These are phyloP conservation scores for Masnerella sp. DNA, from an alignment of 2,888 invertebrate species.

Conservation along the genomic window DNA sequence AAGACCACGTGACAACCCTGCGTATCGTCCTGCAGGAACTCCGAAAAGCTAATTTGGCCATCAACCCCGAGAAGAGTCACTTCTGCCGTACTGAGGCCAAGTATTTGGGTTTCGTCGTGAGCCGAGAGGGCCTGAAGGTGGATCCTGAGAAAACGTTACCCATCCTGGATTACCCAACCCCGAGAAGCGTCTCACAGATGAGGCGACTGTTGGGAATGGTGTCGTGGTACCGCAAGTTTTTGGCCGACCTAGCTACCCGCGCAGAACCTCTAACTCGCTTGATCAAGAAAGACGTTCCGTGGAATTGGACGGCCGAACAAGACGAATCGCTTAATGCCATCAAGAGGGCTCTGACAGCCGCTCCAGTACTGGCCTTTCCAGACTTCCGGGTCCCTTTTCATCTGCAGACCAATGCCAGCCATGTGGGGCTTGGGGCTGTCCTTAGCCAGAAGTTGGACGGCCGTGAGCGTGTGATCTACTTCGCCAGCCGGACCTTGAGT, in stretches of 20 bases:
- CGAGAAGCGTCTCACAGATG: slow-evolving; percentile 37
- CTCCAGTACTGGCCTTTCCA: no score
- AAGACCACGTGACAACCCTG: slow-evolving; percentile 33
- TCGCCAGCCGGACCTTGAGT: not conserved
- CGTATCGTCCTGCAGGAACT: slow-evolving; percentile 22
- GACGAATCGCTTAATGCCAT: no score
- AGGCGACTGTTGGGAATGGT: not conserved
- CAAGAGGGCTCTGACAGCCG: no score
- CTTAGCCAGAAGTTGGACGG: no score
- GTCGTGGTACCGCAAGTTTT: not conserved
- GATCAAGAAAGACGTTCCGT: not conserved
- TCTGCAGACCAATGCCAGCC: no score
- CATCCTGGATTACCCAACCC: not conserved
- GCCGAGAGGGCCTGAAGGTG: not conserved
- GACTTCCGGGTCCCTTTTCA: no score
- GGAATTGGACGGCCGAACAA: not conserved
- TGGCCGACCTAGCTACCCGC: not conserved
- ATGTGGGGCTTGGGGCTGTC: no score
- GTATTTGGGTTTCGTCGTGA: not conserved
- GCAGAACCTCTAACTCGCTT: not conserved
- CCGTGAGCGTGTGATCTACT: not conserved
- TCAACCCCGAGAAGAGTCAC: no score
- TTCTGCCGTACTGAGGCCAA: slow-evolving; percentile 34
- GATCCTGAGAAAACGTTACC: not conserved
- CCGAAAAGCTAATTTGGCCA: slow-evolving; percentile 2